Conservation (phyloP, 2,113 vertebrate species). For the Anoplopoma fimbria region DNA sequence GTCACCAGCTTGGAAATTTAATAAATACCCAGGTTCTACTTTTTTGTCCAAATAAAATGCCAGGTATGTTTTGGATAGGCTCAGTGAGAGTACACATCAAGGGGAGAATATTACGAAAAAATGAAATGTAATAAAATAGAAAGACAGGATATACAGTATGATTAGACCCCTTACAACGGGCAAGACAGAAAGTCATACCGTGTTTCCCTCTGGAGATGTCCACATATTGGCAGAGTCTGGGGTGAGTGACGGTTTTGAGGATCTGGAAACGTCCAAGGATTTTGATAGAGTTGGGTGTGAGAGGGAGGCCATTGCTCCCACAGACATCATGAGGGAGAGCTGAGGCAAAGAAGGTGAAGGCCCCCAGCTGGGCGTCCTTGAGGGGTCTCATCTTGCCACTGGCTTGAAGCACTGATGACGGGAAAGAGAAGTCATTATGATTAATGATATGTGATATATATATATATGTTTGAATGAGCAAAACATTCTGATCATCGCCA, state of each 20-base stretch:
- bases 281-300: conserved; percentile 99
- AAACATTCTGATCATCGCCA: not conserved
- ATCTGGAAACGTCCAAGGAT: conserved; percentile 98
- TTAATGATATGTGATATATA: not conserved
- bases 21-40: not conserved
- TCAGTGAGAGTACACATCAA: not conserved
- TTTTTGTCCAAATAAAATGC: not conserved
- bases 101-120: not conserved
- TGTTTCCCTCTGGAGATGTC: conserved; percentile 98
- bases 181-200: conserved; percentile 80
- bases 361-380: conserved; percentile 92
- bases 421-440: not conserved
- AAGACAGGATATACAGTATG: not conserved
- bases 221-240: conserved; percentile 96
- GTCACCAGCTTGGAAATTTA: not conserved
- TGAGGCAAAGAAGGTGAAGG: conserved; percentile 97
- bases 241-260: conserved; percentile 95
- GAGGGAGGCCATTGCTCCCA: conserved; percentile 97
- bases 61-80: not conserved
- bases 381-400: conserved; percentile 88
- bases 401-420: conserved; percentile 7
- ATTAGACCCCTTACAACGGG: not conserved
- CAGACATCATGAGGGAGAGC: conserved; percentile 98
- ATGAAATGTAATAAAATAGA: not conserved
- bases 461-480: not conserved